Percentiles rank a stretch among this genome's conserved stretches.
These are phyloP conservation scores for Rhynchopsitta pachyrhyncha DNA, from an alignment of 2,113 vertebrate genomes.

Conservation along the genomic window DNA sequence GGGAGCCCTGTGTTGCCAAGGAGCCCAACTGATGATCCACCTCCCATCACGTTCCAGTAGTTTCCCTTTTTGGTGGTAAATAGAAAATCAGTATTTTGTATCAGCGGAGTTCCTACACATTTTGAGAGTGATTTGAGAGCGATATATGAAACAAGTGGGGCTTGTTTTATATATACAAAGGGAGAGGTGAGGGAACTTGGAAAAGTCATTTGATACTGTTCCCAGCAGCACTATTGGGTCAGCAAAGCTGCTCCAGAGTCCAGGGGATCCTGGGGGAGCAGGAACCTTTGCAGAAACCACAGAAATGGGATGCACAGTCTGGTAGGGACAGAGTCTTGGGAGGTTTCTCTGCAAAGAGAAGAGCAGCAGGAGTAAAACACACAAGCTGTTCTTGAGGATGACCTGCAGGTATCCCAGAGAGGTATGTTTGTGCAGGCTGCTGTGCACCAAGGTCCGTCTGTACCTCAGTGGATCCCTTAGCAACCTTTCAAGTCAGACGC, in stretches of 20 bases:
- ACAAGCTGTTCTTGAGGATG: accelerated
- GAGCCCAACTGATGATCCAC: background rate
- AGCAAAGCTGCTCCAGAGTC: background rate
- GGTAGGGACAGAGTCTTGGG: background rate
- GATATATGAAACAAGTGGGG: background rate
- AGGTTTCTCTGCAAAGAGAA: background rate
- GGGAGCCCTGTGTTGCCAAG: background rate
- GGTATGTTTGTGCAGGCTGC: background rate
- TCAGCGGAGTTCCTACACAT: background rate
- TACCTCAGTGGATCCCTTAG: background rate
- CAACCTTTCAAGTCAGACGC: background rate
- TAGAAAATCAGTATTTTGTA: background rate
- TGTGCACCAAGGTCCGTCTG: background rate
- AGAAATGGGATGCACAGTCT: background rate
- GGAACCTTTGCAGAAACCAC: background rate
- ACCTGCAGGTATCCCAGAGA: background rate
- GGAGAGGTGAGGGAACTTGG: background rate
- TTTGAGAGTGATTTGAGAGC: background rate
- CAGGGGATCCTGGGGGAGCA: background rate
- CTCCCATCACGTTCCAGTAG: accelerated
- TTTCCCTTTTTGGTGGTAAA: background rate
- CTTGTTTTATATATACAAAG: background rate
- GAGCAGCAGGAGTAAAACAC: background rate
- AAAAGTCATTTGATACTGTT: background rate
- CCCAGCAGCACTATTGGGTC: background rate